Percentiles rank a stretch among this genome's conserved stretches.
Evolutionary conservation across 2,797 vertebrate genomes (phyloP).

Genomic region (Oceanodroma leucorhoa): DNA sequence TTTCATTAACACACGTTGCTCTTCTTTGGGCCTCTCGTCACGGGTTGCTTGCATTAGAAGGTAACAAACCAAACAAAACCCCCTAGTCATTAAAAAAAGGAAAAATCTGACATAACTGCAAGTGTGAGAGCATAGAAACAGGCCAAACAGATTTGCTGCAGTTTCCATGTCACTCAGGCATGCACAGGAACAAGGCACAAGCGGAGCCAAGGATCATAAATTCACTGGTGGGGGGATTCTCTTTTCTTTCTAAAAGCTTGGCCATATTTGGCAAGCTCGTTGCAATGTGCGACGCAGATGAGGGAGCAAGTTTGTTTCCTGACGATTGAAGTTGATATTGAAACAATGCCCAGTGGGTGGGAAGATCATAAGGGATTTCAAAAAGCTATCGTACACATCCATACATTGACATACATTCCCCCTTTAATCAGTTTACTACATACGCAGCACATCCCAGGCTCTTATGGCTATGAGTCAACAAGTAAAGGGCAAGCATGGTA

Average conservation of each 20-base stretch:
- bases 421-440: neutral
- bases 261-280: neutral
- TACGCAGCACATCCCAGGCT: neutral
- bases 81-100: neutral
- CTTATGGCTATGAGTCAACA: neutral
- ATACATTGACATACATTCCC: neutral
- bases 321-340: neutral
- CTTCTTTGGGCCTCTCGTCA: neutral
- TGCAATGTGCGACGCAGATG: constrained; percentile 37
- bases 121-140: neutral
- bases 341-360: constrained; percentile 38
- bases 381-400: neutral
- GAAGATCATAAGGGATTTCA: constrained; percentile 40
- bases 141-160: constrained; percentile 38
- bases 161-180: constrained; percentile 47
- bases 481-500: neutral
- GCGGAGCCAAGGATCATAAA: constrained; percentile 46
- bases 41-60: neutral
- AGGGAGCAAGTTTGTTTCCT: constrained; percentile 26
- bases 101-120: neutral
- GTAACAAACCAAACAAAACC: neutral
- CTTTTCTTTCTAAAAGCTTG: constrained; percentile 5
- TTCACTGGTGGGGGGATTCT: constrained; percentile 34
- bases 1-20: neutral
- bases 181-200: constrained; percentile 20